A percentile compares a stretch with the other conserved stretches of the same genome.
Evolutionary conservation across 2,113 vertebrate genomes (phyloP).

Genomic region (Argyrosomus japonicus): DNA sequence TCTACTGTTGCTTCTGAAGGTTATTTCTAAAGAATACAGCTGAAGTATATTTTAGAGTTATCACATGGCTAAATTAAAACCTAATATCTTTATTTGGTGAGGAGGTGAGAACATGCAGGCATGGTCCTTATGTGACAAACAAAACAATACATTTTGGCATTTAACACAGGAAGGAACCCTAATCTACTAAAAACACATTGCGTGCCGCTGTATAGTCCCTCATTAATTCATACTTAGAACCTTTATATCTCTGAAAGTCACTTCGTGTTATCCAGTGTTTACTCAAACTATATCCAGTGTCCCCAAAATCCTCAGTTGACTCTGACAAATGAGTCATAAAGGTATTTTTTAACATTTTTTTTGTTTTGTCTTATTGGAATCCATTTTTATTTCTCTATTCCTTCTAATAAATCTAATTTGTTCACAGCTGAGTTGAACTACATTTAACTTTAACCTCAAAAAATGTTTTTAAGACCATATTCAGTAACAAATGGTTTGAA

Average conservation of each 20-base stretch:
- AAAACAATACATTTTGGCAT: background rate
- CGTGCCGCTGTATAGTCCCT: background rate
- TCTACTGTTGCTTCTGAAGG: background rate
- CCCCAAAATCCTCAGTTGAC: background rate
- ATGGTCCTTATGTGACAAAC: background rate
- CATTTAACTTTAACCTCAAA: background rate
- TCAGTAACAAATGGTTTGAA: background rate
- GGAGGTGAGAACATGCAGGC: background rate
- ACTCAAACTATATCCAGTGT: constrained; percentile 23
- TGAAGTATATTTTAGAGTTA: background rate
- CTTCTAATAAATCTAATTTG: background rate
- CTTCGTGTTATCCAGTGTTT: constrained; percentile 34
- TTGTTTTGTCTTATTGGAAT: background rate
- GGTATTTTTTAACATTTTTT: background rate
- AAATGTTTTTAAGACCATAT: background rate
- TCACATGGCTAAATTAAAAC: background rate
- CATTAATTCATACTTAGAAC: constrained; percentile 15
- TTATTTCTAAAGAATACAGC: background rate
- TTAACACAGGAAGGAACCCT: background rate
- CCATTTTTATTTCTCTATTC: constrained; percentile 1
- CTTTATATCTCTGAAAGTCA: constrained; percentile 25
- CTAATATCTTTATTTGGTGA: background rate
- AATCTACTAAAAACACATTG: background rate
- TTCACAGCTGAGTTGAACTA: background rate
- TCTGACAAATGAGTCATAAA: background rate